Evolutionary conservation across 1,140 invertebrate species (phyloP), one percentile per base, ranked within the genome.

Genomic region (Brachionus plicatilis): DNA sequence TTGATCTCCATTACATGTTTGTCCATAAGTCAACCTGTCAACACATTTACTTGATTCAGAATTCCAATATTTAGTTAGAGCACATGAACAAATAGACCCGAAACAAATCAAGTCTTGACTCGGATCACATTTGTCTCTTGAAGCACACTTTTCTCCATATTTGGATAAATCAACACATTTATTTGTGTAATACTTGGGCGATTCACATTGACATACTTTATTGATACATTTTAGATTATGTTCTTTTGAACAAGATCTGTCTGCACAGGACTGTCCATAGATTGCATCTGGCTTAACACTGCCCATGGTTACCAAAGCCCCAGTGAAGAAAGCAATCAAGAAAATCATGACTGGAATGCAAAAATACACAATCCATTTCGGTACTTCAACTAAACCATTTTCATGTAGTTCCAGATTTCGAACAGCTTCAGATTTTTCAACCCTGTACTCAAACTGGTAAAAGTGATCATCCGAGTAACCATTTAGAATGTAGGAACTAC

Each of bases 181-280:
- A 41, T 72, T 72, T n/a, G 29, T 72, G 68, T 72, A 72, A 17
- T 72, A 72, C 41, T 72, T 72, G 41, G 68, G 68, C n/a, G 68
- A 72, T 72, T 72, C 37, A 43, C 68, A 72, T 43, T 72, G 68
- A 12, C 68, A 72, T 0, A 43, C n/a, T 43, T 72, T 72, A 43
- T 72, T 43, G 3, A 72, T 72, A 8, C 68, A 72, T 45, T 72
- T 72, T 41, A 72, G 17, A 20, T 72, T 43, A 6, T 24, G 41
- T 4, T 37, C 29, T 72, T 72, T 41, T n/a, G 68, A 72, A 72
- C 68, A 72, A 43, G 33, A 20, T 45, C 68, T 8, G 43, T 72
- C 37, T 37, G 33, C 29, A 43, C 68, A 72, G 1, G 68, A 72
- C 43, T 72, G 41, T 20, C 17, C 33, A 17, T 72, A 72, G 3